Evolutionary conservation across 2,113 vertebrate genomes (phyloP).

Genomic region (Sula dactylatra): DNA sequence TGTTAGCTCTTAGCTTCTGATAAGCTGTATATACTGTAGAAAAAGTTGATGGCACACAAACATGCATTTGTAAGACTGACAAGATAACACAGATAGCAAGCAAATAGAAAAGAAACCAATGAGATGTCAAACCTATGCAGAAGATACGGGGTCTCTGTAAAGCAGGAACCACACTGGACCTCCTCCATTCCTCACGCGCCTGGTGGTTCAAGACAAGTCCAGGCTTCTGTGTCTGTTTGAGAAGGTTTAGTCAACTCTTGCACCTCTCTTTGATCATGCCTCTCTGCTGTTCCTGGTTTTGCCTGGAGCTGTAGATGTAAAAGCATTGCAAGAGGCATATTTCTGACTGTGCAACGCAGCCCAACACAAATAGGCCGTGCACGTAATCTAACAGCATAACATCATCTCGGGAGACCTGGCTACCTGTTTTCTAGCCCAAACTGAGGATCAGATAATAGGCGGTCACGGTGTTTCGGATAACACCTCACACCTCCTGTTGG

Average conservation of each 20-base stretch:
- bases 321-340: background rate
- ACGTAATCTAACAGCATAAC: background rate
- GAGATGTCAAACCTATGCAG: background rate
- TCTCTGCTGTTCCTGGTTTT: background rate
- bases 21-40: background rate
- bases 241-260: background rate
- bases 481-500: background rate
- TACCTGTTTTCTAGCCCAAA: background rate
- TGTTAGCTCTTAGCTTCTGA: background rate
- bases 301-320: background rate
- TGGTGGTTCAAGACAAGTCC: background rate
- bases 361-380: background rate
- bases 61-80: background rate
- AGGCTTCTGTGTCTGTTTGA: background rate
- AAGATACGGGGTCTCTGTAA: background rate
- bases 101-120: background rate
- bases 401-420: background rate
- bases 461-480: background rate
- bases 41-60: background rate
- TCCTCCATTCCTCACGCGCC: background rate
- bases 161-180: background rate
- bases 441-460: background rate
- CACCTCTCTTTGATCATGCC: background rate
- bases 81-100: background rate
- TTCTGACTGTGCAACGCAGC: background rate